These are phyloP conservation scores for Rattus norvegicus DNA, from an alignment of 2,113 vertebrate genomes.

Conservation along the genomic window GRCr8 NC_086038.1:29810001-29810500, in stretches of 20 bases:
- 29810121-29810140: not conserved
- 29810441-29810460: too few relatives aligned
- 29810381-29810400: not conserved
- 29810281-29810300: not conserved
- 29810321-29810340: not conserved
- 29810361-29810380: not conserved
- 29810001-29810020: not conserved
- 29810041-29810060: not conserved
- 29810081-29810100: not conserved
- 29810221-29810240: not conserved
- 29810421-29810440: not conserved
- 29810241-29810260: not conserved
- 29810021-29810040: not conserved
- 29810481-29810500: not conserved
- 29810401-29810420: not conserved
- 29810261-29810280: not conserved
- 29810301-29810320: not conserved
- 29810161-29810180: not conserved
- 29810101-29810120: not conserved
- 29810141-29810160: not conserved
- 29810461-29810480: not conserved
- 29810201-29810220: not conserved
- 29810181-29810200: not conserved
- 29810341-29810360: not conserved
- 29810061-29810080: not conserved